Base-by-base conservation (phyloP, 1,140 invertebrate species). In the Capitella teleta region DNA sequence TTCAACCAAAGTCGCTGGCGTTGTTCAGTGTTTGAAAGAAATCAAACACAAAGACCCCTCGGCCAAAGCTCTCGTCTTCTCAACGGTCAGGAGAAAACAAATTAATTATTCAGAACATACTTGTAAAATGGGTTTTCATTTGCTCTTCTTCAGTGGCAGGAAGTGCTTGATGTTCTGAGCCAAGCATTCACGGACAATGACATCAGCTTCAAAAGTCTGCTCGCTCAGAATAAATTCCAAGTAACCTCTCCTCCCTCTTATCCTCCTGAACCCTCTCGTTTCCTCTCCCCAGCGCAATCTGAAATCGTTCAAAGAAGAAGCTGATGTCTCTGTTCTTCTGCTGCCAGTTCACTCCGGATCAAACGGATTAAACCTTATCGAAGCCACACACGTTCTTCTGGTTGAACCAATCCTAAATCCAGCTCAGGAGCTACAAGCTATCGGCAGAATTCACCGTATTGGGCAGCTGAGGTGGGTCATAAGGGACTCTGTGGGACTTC, bases 331-430 rank as follows among this genome's bases (percentile, higher is more conserved):
- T 30, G 74, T 77, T 14, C 68, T 88, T 4, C 63, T 88, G 5
- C 67, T 87, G 57, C 82, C 82, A 0, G 67, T 86, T 5, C 68
- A 74, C 49, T 76, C 77, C 43, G 85, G 84, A 12, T 72, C 80
- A 0, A 87, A 87, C 67, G 85, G 85, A 0, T 63, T 88, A 1
- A 88, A 87, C 68, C 65, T 88, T 25, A 82, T 80, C 24, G 85
- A 88, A 70, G 85, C 85, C 1, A 82, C 79, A 10, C 84, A 87
- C 69, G 80, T 87, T 0, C 73, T 88, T 23, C 70, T 88, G 3
- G 78, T 84, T 5, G 85, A 88, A 58, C 85, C 85, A 0, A 75
- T 85, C 28, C 67, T 87, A 0, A 84, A 86, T 67, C 77, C 79
- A 10, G 81, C 79, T 2, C 80, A 82, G 55, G 84, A 86, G 59